These are phyloP conservation scores for Teleopsis dalmanni DNA, from an alignment of 1,140 invertebrate genomes.

Conservation along the genomic window DNA sequence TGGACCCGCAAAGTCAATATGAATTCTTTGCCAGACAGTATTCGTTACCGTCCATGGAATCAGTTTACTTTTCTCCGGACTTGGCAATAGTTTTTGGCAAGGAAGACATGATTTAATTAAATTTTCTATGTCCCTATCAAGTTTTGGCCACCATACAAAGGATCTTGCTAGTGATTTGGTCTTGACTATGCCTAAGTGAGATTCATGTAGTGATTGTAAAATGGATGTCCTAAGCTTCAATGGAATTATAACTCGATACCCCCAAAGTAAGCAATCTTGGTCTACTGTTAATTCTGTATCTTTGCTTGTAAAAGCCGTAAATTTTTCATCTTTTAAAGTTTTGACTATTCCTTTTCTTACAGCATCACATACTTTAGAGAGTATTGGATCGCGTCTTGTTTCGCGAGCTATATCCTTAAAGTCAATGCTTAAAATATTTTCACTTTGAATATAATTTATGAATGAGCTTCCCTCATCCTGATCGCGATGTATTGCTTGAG, in stretches of 20 bases:
- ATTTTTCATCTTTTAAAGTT: background rate
- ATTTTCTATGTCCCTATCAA: constrained; percentile 44
- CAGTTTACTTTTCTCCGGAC: constrained; percentile 4
- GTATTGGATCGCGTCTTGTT: constrained; percentile 8
- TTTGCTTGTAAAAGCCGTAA: constrained; percentile 11
- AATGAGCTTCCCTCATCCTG: background rate
- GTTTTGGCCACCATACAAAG: constrained; percentile 47
- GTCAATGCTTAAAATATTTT: constrained; percentile 1
- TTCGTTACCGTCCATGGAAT: constrained; percentile 1
- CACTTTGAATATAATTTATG: background rate
- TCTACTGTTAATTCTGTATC: constrained; percentile 17
- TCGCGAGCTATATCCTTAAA: constrained; percentile 6
- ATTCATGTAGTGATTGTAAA: constrained; percentile 10
- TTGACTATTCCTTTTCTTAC: background rate
- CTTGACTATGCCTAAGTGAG: too few species aligned
- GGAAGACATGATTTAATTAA: constrained; percentile 12
- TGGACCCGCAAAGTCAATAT: constrained; percentile 4
- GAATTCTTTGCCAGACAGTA: background rate
- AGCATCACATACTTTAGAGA: constrained; percentile 5
- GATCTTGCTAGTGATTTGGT: constrained; percentile 48
- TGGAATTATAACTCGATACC: constrained; percentile 2
- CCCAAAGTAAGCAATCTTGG: constrained; percentile 14
- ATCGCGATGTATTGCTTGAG: background rate
- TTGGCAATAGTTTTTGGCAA: background rate
- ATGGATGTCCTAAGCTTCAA: background rate